Evolutionary conservation across 1,140 invertebrate genomes (phyloP).

Genomic region (Drosophila virilis): DNA sequence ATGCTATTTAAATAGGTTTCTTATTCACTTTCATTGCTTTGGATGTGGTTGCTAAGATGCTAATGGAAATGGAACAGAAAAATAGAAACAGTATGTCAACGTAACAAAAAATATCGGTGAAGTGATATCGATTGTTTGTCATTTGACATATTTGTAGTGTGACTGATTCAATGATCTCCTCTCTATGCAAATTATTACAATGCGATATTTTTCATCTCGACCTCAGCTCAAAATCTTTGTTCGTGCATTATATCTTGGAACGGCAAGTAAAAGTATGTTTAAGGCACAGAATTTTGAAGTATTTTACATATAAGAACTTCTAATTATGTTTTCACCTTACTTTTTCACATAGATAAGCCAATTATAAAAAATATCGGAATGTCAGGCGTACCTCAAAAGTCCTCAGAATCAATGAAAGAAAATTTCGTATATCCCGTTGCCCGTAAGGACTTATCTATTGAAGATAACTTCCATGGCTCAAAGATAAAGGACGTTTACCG

Average conservation of each 20-base stretch:
- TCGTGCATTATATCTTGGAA: conserved; percentile 26
- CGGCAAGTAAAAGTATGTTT: conserved; percentile 27
- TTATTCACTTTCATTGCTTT: no score
- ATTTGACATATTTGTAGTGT: neutral
- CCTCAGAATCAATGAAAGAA: conserved; percentile 33
- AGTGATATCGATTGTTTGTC: conserved; percentile 20
- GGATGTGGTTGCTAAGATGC: no score
- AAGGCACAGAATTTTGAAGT: neutral
- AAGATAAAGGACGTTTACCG: conserved; percentile 96
- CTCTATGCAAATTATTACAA: conserved; percentile 33
- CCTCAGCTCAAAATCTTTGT: conserved; percentile 34
- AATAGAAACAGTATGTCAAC: no score
- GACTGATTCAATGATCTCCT: conserved; percentile 1
- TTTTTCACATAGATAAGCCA: conserved; percentile 12
- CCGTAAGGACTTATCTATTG: conserved; percentile 90
- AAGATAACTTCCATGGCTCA: conserved; percentile 93
- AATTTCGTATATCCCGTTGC: conserved; percentile 89
- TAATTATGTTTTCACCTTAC: neutral
- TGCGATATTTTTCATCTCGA: conserved; percentile 45
- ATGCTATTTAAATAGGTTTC: no score
- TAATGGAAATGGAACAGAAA: no score
- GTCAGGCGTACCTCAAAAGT: conserved; percentile 1
- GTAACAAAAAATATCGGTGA: no score
- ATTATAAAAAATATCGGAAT: conserved; percentile 14
- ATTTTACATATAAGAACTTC: neutral